These are phyloP conservation scores for Morelia viridis DNA, from an alignment of 2,797 vertebrate genomes.

Conservation along the genomic window DNA sequence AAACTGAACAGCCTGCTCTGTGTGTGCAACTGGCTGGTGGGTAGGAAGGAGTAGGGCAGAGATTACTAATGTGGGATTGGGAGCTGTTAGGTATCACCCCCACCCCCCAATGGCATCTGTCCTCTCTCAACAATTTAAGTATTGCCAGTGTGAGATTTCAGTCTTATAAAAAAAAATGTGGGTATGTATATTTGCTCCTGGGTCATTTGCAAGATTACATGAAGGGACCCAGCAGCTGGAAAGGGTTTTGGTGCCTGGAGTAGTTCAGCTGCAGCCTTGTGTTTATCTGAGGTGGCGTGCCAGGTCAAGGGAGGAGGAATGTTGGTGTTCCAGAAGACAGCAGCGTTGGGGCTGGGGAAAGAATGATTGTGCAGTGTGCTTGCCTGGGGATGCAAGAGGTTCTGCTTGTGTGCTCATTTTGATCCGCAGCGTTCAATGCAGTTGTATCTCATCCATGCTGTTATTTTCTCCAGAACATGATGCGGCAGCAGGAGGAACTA, in stretches of 20 bases:
- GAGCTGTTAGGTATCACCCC: neutral
- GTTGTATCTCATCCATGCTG: neutral
- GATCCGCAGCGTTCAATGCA: neutral
- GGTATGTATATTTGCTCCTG: neutral
- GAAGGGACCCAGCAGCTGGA: neutral
- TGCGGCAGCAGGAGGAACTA: conserved; percentile 86
- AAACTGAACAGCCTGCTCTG: neutral
- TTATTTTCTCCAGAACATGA: conserved; percentile 81
- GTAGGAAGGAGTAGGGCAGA: neutral
- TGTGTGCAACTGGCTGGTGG: neutral
- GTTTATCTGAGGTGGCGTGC: neutral
- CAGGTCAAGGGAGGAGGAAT: neutral
- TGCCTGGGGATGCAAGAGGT: neutral
- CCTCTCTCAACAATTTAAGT: neutral
- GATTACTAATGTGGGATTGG: neutral
- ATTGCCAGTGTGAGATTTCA: neutral
- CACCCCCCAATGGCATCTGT: neutral
- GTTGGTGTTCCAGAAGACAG: neutral
- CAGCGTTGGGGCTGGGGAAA: no score
- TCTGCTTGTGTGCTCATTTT: neutral
- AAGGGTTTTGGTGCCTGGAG: neutral
- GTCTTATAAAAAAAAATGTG: neutral
- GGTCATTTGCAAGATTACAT: neutral
- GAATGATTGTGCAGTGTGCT: neutral
- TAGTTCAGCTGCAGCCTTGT: neutral